Evolutionary conservation across 2,797 vertebrate genomes (phyloP), one percentile per base, ranked within the genome.

Genomic region (Lacerta viridis): DNA sequence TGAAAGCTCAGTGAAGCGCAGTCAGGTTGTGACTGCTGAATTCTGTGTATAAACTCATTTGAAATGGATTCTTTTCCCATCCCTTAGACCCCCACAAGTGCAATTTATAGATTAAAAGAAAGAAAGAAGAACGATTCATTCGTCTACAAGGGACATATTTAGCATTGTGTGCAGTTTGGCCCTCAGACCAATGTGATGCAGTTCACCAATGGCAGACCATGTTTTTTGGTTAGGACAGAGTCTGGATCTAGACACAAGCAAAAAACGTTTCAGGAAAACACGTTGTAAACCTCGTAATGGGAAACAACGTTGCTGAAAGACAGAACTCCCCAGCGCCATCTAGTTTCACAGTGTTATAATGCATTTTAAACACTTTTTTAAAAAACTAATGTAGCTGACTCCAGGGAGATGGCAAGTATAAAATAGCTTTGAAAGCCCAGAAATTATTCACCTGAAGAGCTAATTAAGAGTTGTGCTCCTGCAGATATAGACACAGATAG

Each of bases 131-230:
- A 43, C 9, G 5, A 74, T 74, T 72, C n/a, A 74, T 20, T 72
- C 25, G 20, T 23, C 25, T 87, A 18, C 15, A 80, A 25, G 1
- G 5, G 5, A n/a, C 69, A 71, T 4, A 71, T 71, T 71, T 71
- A 71, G 68, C 1, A 2, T 64, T 84, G 29, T 8, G 7, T 10
- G 39, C n/a, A 46, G 11, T 39, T 69, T 20, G 64, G 86, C 4
- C 2, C 8, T 29, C 29, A 71, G 7, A 29, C 18, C 2, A 66
- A 20, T 17, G 72, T 20, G 15, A 39, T 15, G 68, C 36, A 36
- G 23, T 27, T 77, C 4, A 18, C 0, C 0, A 2, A 72, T 2
- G 46, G 0, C 0, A 25, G 90, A 36, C 3, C 2, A 33, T 20
- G 11, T 64, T 50, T 0, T 23, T 88, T 7, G 18, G 13, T 41